Conservation (phyloP, 2,113 vertebrate genomes). For the Gulo gulo region DNA sequence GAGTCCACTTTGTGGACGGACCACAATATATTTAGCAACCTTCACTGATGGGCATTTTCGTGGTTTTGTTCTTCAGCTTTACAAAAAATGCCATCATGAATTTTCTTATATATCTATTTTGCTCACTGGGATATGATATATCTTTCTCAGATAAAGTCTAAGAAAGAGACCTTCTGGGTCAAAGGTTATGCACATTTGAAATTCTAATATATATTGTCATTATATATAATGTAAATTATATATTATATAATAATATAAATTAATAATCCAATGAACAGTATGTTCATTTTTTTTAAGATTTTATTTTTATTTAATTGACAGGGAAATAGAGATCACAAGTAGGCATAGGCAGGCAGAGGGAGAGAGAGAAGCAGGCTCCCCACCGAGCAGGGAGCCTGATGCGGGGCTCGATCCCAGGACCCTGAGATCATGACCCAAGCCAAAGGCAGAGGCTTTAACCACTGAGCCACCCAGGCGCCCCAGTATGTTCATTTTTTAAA, state of each 20-base stretch:
- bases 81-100: neutral
- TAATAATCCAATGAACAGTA: neutral
- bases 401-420: no score
- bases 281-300: neutral
- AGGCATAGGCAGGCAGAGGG: no score
- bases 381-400: no score
- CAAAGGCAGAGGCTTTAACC: no score
- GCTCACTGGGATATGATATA: neutral
- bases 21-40: neutral
- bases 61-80: neutral
- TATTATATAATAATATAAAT: neutral
- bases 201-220: neutral
- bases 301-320: no score
- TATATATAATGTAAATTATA: neutral
- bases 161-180: neutral
- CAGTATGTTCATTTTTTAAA: neutral
- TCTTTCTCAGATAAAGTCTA: neutral
- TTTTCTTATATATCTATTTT: neutral
- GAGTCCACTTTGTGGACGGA: neutral
- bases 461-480: no score
- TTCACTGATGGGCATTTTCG: neutral
- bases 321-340: no score
- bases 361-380: no score
- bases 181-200: neutral
- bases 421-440: no score